A percentile compares a stretch with the other conserved stretches of the same genome.
These are phyloP conservation scores for Micromys minutus DNA, from an alignment of 2,113 vertebrate species.

Conservation along the genomic window DNA sequence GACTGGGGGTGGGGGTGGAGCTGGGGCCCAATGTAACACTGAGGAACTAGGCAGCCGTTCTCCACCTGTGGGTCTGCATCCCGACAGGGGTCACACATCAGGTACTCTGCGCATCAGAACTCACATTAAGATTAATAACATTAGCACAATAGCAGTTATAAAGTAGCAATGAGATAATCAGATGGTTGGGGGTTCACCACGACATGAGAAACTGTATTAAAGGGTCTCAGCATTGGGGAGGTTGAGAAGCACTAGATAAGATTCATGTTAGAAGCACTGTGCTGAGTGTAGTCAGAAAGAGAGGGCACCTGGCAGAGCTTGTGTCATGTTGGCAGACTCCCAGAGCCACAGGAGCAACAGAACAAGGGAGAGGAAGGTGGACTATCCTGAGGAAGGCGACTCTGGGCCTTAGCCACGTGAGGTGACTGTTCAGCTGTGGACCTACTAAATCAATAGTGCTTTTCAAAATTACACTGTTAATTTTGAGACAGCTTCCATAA, in stretches of 20 bases:
- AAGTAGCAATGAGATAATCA: background rate
- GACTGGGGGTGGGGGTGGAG: too few species aligned
- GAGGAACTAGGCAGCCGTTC: background rate
- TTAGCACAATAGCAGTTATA: background rate
- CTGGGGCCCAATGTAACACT: background rate
- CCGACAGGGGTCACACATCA: background rate
- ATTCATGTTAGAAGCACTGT: accelerated
- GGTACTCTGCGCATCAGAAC: background rate
- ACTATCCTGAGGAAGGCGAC: background rate
- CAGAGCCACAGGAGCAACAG: background rate
- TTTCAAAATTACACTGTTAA: background rate
- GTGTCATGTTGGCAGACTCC: accelerated
- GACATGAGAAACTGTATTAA: background rate
- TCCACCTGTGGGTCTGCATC: background rate
- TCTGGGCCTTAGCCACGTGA: background rate
- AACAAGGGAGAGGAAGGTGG: background rate
- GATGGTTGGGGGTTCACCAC: background rate
- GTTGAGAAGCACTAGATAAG: background rate
- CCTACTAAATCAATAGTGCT: background rate
- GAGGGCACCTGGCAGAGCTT: background rate
- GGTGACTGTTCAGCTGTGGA: too few species aligned
- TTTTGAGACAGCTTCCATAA: background rate
- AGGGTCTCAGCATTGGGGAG: background rate
- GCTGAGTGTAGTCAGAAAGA: background rate
- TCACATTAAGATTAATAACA: background rate